phyloP scores from a whole-genome alignment of 1,140 invertebrate genomes.

The Conopomorpha cramerella region DNA sequence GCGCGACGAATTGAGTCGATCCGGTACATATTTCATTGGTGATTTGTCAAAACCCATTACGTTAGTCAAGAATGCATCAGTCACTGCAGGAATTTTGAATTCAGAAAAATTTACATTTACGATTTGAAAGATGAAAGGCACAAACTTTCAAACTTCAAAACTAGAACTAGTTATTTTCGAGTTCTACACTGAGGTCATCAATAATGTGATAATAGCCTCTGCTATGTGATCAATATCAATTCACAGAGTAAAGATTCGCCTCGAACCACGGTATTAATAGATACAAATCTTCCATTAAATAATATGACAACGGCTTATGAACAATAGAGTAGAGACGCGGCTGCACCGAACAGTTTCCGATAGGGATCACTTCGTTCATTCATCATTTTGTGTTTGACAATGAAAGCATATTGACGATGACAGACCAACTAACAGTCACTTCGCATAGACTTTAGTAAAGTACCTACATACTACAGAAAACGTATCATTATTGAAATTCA shows the following conservation, averaged over 20 bases:
- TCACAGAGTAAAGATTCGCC: too few species aligned
- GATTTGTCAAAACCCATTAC: conserved; percentile 44
- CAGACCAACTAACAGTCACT: too few species aligned
- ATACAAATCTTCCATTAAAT: conserved; percentile 36
- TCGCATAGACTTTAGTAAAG: too few species aligned
- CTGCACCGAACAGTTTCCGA: conserved; percentile 14
- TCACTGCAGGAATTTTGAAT: conserved; percentile 15
- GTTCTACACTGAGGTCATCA: too few species aligned
- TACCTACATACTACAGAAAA: too few species aligned
- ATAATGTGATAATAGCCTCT: too few species aligned
- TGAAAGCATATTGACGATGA: conserved; percentile 13
- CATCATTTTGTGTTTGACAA: conserved; percentile 16
- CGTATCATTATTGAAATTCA: too few species aligned
- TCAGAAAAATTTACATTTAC: conserved; percentile 8
- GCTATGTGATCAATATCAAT: too few species aligned
- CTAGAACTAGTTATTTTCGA: too few species aligned
- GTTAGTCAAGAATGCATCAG: too few species aligned
- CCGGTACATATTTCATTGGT: conserved; percentile 38
- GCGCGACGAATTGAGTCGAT: conserved; percentile 36
- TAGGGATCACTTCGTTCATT: conserved; percentile 27
- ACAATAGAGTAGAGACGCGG: conserved; percentile 21
- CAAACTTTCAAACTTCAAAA: conserved; percentile 19
- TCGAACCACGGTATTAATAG: too few species aligned
- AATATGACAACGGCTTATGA: conserved; percentile 36
- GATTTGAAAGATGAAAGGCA: conserved; percentile 21